Percentiles rank a stretch among this genome's conserved stretches.
phyloP scores from a whole-genome alignment of 1,140 invertebrate genomes.

The Solenopsis fugax region DNA sequence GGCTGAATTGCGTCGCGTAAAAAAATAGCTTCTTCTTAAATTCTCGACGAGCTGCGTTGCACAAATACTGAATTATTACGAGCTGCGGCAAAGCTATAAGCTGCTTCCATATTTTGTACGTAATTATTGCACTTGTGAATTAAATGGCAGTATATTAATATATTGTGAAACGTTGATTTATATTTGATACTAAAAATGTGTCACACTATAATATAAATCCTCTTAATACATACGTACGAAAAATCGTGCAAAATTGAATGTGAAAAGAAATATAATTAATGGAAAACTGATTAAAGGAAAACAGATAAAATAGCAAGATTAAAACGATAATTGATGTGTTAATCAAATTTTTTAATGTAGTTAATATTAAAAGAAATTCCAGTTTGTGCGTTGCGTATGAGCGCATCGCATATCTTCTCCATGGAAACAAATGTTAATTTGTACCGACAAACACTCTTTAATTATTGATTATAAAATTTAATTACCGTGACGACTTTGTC shows the following conservation, averaged over 20 bases:
- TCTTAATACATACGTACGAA: background rate
- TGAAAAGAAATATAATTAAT: background rate
- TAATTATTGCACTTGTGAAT: conserved; percentile 36
- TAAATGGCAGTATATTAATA: conserved; percentile 3
- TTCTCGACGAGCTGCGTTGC: conserved; percentile 9
- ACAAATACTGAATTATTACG: conserved; percentile 52
- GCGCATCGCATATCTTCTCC: background rate
- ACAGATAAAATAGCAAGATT: background rate
- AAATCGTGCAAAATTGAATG: background rate
- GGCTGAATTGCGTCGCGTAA: background rate
- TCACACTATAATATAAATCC: background rate
- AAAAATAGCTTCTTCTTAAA: conserved; percentile 4
- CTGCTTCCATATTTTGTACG: background rate
- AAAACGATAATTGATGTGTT: conserved; percentile 18
- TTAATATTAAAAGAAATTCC: background rate
- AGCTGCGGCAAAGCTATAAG: background rate
- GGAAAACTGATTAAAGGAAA: background rate
- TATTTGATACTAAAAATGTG: background rate
- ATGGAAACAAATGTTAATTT: background rate
- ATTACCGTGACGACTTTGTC: conserved; percentile 43
- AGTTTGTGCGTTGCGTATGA: background rate
- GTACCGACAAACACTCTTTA: background rate
- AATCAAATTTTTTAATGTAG: background rate
- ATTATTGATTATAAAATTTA: conserved; percentile 28
- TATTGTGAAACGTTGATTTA: background rate